Evolutionary conservation across 2,888 invertebrate genomes (phyloP).

Genomic region (Caenorhabditis virilis): DNA sequence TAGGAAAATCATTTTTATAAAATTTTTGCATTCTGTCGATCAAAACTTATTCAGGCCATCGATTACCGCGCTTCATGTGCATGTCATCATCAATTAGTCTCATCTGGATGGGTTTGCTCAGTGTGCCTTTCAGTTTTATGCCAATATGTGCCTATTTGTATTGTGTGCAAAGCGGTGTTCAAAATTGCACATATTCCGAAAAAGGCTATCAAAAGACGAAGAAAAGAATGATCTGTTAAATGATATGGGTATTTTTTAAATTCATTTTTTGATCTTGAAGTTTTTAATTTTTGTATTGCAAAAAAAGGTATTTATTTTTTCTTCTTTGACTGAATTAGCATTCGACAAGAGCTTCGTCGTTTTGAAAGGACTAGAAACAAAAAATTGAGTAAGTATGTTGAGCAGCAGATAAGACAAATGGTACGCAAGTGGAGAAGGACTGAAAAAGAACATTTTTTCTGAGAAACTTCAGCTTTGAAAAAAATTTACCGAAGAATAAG

Average conservation of each 20-base stretch:
- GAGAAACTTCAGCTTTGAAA: not conserved
- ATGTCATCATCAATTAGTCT: slow-evolving; percentile 46
- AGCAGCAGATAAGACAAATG: slow-evolving; percentile 6
- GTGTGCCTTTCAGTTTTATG: slow-evolving; percentile 51
- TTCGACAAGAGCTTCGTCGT: too few species aligned
- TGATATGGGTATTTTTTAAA: too few species aligned
- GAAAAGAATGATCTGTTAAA: slow-evolving; percentile 4
- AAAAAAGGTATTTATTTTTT: too few species aligned
- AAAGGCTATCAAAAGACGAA: slow-evolving; percentile 23
- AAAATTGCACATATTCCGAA: slow-evolving; percentile 36
- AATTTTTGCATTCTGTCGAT: not conserved
- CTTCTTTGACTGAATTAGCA: too few species aligned
- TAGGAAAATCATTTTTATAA: not conserved
- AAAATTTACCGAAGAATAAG: slow-evolving; percentile 4
- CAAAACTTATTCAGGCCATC: slow-evolving; percentile 32
- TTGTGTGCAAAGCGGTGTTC: slow-evolving; percentile 45
- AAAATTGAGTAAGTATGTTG: too few species aligned
- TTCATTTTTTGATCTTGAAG: too few species aligned
- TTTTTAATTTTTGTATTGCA: too few species aligned
- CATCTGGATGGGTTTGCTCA: slow-evolving; percentile 48
- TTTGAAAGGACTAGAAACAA: too few species aligned
- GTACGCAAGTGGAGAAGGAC: slow-evolving; percentile 7
- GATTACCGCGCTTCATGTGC: slow-evolving; percentile 52
- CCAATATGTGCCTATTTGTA: slow-evolving; percentile 50
- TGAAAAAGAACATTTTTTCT: slow-evolving; percentile 4